A percentile compares a stretch with the other conserved stretches of the same genome.
phyloP scores from a whole-genome alignment of 2,113 vertebrate genomes.

The Myotis davidii region DNA sequence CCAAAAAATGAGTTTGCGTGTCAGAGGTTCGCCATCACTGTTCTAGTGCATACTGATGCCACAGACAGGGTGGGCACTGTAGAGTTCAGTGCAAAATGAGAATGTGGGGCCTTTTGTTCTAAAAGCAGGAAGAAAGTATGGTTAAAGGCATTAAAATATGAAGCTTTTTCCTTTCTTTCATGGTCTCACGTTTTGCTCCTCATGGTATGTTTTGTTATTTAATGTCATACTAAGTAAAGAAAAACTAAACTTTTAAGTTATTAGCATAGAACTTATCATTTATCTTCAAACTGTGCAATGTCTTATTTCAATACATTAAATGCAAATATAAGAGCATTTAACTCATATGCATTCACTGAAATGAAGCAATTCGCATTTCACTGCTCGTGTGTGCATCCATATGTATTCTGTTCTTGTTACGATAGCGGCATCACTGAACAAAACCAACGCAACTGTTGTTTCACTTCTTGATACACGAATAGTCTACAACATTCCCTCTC shows the following conservation, averaged over 20 bases:
- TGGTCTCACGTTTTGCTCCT: neutral
- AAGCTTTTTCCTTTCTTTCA: constrained; percentile 6
- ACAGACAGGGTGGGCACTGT: neutral
- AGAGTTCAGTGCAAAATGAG: neutral
- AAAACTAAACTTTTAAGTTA: neutral
- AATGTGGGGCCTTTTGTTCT: neutral
- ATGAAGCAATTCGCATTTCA: neutral
- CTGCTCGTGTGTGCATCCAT: neutral
- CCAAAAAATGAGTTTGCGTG: too few relatives aligned
- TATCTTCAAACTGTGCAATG: neutral
- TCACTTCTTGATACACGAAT: neutral
- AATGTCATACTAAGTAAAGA: neutral
- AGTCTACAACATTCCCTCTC: neutral
- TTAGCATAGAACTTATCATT: neutral
- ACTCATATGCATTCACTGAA: neutral
- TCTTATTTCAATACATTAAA: constrained; percentile 22
- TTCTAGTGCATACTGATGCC: neutral
- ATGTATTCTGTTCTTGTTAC: neutral
- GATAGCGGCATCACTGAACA: neutral
- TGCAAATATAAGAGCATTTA: neutral
- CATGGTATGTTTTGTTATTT: constrained; percentile 10
- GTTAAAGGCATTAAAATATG: neutral
- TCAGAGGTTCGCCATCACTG: too few relatives aligned
- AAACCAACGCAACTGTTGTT: neutral
- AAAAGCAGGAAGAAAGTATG: neutral